phyloP scores from a whole-genome alignment of 1,140 invertebrate species.

The Ganaspis sp. region DNA sequence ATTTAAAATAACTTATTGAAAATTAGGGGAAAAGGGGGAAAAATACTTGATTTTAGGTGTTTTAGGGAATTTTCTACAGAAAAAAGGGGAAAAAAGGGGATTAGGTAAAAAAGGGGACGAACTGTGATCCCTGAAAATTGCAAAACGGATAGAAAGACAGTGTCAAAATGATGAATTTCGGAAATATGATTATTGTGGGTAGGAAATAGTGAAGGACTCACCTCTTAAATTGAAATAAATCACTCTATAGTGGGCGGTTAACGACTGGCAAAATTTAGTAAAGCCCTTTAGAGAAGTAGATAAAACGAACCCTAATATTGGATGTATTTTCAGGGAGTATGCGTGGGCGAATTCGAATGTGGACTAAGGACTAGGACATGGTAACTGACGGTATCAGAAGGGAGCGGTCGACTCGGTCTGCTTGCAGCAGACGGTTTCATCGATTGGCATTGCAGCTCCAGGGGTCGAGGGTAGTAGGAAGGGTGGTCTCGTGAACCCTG shows the following conservation, averaged over 20 bases:
- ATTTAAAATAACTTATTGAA: no score
- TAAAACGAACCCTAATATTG: conserved; percentile 20
- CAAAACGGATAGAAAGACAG: no score
- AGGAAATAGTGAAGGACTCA: neutral
- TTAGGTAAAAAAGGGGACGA: no score
- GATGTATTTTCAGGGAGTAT: neutral
- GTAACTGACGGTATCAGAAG: neutral
- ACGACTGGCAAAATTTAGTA: neutral
- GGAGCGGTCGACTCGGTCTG: conserved; percentile 25
- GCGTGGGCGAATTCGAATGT: neutral
- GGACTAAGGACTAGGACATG: conserved; percentile 2
- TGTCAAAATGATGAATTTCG: no score
- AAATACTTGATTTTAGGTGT: no score
- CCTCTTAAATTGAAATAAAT: neutral
- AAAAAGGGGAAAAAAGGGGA: no score
- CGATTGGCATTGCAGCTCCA: conserved; percentile 57
- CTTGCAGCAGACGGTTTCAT: conserved; percentile 62
- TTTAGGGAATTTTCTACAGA: no score
- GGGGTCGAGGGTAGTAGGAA: conserved; percentile 47
- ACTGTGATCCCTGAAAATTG: no score
- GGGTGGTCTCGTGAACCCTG: conserved; percentile 51
- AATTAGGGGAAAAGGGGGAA: no score
- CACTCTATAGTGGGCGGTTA: neutral
- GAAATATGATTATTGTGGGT: no score
- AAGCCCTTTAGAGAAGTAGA: neutral